Evolutionary conservation across 2,797 vertebrate genomes (phyloP).

Genomic region (Danio tinwini): DNA sequence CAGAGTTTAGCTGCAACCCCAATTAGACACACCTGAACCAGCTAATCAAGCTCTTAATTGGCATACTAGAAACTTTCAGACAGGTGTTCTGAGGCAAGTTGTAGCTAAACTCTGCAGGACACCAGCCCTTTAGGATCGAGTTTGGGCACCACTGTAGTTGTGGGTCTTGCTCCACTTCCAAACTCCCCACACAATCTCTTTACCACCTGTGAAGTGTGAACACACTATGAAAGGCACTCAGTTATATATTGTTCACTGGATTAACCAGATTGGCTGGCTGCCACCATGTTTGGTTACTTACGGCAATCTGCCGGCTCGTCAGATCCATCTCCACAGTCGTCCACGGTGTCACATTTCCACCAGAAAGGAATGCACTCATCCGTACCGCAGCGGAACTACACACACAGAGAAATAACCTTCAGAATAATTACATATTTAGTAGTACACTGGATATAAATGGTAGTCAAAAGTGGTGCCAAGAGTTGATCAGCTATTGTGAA

Average conservation of each 20-base stretch:
- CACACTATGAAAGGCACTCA: neutral
- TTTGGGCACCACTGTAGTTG: too few relatives aligned
- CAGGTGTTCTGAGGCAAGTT: too few relatives aligned
- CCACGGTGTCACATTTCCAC: conserved; percentile 99
- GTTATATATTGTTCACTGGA: neutral
- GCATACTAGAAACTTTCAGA: too few relatives aligned
- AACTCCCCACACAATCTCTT: too few relatives aligned
- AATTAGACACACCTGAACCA: too few relatives aligned
- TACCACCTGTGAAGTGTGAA: too few relatives aligned
- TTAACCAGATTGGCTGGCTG: neutral
- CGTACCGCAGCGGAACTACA: conserved; percentile 94
- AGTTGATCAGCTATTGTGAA: neutral
- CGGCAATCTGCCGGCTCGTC: conserved; percentile 95
- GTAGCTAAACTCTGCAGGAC: too few relatives aligned
- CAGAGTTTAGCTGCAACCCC: too few relatives aligned
- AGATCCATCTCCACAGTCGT: conserved; percentile 96
- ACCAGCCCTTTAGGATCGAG: too few relatives aligned
- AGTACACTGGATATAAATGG: neutral
- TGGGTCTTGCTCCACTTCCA: too few relatives aligned
- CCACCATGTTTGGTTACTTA: conserved; percentile 74
- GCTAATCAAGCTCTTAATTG: too few relatives aligned
- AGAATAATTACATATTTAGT: neutral
- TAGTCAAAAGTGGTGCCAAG: neutral
- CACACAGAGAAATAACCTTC: neutral
- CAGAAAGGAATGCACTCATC: conserved; percentile 99